Base-by-base conservation (phyloP, 1,140 invertebrate species). In the Ceratina japonica region DNA sequence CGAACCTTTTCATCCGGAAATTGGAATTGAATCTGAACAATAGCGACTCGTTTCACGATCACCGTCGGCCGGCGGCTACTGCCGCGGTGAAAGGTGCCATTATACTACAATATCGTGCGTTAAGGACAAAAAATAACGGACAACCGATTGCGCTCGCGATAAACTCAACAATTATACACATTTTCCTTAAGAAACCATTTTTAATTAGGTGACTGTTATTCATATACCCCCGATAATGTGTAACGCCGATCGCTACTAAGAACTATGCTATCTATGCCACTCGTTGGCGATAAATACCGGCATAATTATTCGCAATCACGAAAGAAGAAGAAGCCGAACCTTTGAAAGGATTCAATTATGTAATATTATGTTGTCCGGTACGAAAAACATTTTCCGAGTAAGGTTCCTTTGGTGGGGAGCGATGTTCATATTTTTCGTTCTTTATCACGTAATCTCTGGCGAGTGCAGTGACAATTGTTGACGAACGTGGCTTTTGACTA, bases 151-250 rank as follows among this genome's bases (percentile, higher is more conserved):
- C 24, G 56, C 10, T 62, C 18, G 18, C 44, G 27, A 56, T 73
- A 84, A 84, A 79, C 54, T 27, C 74, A 81, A 78, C 27, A 70
- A 81, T 66, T 73, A 81, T 27, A 49, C 24, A 27, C 68, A 56
- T 52, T 65, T 52, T 10, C 49, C 59, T 65, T 62, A 54, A 66
- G 62, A 65, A 76, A 63, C 15, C 1, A 1, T 8, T 58, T 58
- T 58, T 27, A 66, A 66, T 49, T 66, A 24, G 7, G 3, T 8
- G 0, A 44, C 52, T 22, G 27, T 31, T 31, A 31, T 31, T 31
- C 27, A 31, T n/a, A 4, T n/a, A n/a, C n/a, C 31, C 4, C n/a
- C 72, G 13, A 56, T 49, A 4, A 16, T 3, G 18, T 37, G 12
- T 15, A 68, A 68, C n/a, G 24, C 24, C 24, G 20, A 62, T 49